phyloP scores from a whole-genome alignment of 2,888 invertebrate genomes.

The Eupithecia dodoneata region DNA sequence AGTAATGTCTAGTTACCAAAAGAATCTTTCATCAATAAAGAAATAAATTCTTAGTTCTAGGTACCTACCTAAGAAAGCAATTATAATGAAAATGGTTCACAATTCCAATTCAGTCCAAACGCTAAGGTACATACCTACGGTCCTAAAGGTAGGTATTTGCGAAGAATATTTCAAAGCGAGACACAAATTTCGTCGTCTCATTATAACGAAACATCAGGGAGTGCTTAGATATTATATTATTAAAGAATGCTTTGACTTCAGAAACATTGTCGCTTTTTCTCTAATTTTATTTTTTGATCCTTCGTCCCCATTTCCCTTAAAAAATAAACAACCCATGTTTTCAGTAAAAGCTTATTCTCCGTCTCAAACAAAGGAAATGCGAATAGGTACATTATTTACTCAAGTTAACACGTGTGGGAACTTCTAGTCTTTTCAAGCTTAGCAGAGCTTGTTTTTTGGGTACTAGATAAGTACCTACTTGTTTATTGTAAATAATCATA shows the following conservation, averaged over 20 bases:
- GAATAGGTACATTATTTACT: not conserved
- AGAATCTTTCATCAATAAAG: no score
- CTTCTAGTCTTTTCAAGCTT: not conserved
- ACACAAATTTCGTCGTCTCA: slow-evolving; percentile 31
- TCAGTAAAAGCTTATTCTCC: slow-evolving; percentile 22
- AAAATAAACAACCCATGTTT: slow-evolving; percentile 18
- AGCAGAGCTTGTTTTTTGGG: no score
- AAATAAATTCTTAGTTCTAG: not conserved
- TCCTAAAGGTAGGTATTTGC: slow-evolving; percentile 6
- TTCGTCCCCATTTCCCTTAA: slow-evolving; percentile 28
- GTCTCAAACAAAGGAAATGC: slow-evolving; percentile 18
- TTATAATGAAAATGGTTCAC: slow-evolving; percentile 15
- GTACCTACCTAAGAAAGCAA: not conserved
- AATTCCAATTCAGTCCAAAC: slow-evolving; percentile 13
- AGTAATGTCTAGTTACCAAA: no score
- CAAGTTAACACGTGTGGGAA: not conserved
- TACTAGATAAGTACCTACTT: no score
- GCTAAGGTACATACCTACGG: not conserved
- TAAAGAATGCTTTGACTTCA: slow-evolving; percentile 38
- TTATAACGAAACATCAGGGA: slow-evolving; percentile 36
- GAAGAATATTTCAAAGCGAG: slow-evolving; percentile 29
- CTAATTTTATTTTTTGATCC: slow-evolving; percentile 35
- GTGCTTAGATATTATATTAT: slow-evolving; percentile 24
- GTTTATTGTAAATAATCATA: no score
- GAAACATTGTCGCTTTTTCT: slow-evolving; percentile 33